These are phyloP conservation scores for Cremastinae sp. DNA, from an alignment of 2,888 invertebrate genomes.

Conservation along the genomic window DNA sequence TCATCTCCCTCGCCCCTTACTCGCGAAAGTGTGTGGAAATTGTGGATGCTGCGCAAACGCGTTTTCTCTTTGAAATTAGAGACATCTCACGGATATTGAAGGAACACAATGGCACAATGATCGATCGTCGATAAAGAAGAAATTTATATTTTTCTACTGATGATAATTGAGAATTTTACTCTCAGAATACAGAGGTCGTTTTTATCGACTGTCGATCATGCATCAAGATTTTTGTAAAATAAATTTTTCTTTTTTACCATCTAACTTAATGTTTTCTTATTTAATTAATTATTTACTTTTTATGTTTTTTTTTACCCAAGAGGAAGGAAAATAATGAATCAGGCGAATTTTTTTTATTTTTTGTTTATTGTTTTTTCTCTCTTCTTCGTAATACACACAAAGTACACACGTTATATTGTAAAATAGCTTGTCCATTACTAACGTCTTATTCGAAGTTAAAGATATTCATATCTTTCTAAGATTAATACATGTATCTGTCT, in stretches of 20 bases:
- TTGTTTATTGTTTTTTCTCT: slow-evolving; percentile 50
- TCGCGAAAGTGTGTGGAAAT: slow-evolving; percentile 5
- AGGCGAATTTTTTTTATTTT: slow-evolving; percentile 10
- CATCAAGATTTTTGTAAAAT: no score
- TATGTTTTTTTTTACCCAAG: background rate
- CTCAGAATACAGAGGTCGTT: background rate
- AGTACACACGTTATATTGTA: slow-evolving; percentile 68
- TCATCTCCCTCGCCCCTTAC: slow-evolving; percentile 7
- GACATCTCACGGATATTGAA: slow-evolving; percentile 48
- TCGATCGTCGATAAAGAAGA: slow-evolving; percentile 17
- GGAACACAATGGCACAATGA: slow-evolving; percentile 23
- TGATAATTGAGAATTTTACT: background rate
- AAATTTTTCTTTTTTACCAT: no score
- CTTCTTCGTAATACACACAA: slow-evolving; percentile 52
- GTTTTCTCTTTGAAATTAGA: slow-evolving; percentile 34
- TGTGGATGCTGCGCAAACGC: slow-evolving; percentile 52
- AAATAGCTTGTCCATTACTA: slow-evolving; percentile 73
- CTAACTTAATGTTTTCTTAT: no score
- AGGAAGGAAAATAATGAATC: slow-evolving; percentile 3
- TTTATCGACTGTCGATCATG: background rate
- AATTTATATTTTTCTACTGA: slow-evolving; percentile 1
- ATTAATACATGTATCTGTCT: slow-evolving; percentile 20
- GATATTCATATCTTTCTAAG: slow-evolving; percentile 61
- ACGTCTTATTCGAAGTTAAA: slow-evolving; percentile 68
- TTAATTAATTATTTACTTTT: background rate